Evolutionary conservation across 1,140 invertebrate species (phyloP), one percentile per base, ranked within the genome.

Genomic region (Alviniconcha marisindica): DNA sequence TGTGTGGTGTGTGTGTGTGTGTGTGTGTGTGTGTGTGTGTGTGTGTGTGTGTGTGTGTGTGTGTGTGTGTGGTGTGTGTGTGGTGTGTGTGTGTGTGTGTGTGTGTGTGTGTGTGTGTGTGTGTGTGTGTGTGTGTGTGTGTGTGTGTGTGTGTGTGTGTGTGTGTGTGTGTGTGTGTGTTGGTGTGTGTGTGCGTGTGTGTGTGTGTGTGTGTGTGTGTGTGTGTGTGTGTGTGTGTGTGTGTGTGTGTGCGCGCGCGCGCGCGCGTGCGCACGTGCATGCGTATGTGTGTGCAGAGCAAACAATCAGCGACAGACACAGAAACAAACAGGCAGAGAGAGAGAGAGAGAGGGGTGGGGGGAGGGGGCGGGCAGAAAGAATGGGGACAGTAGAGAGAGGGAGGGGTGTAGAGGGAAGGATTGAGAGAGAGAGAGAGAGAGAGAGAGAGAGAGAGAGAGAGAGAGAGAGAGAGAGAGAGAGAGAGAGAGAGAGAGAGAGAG

Each of bases 341-440:
- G 77, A 79, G 77, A 79, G 36, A 79, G 77, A 56, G 77, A 63
- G 56, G 60, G 56, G 33, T 48, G 40, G 79, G 33, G 79, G 51
- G 60, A 71, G 60, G 33, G 60, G 51, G 38, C 38, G 60, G 42
- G 60, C 69, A 31, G 28, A 28, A 33, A 69, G 63, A 69, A 31
- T 33, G 63, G 28, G 63, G 33, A 31, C 31, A 31, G 33, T n/a
- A 69, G 63, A 69, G 31, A 69, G 63, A 69, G 28, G 12, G 63
- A 69, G 63, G 33, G 63, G 33, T n/a, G 33, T 4, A 69, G 21
- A 69, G 63, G 33, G n/a, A 69, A 31, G 33, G n/a, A 69, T n/a
- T 7, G 63, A 69, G n/a, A 69, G n/a, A 31, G 63, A 69, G n/a
- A 33, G 63, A 33, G n/a, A 31, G 63, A 69, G n/a, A 31, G 63